Conservation (phyloP, 1,140 invertebrate species). For the Leptonema lineaticorne region DNA sequence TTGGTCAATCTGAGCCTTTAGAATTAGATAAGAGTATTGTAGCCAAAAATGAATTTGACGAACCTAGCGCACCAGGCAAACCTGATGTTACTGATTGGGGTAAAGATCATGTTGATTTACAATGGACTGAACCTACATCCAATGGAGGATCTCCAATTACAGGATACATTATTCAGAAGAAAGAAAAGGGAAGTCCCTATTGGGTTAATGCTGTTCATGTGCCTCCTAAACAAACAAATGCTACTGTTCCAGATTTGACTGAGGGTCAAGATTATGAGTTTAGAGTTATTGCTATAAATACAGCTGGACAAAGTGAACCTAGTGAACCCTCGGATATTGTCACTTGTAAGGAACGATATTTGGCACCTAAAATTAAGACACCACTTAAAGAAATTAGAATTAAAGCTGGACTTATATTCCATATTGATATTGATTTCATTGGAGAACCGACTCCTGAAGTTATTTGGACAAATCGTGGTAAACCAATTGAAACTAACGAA, state of each 20-base stretch:
- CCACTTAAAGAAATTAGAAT: slow-evolving; percentile 84
- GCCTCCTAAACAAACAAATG: slow-evolving; percentile 72
- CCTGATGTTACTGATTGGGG: slow-evolving; percentile 90
- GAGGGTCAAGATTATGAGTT: slow-evolving; percentile 97
- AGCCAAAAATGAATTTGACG: slow-evolving; percentile 94
- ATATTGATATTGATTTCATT: slow-evolving; percentile 89
- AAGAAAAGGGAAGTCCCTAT: slow-evolving; percentile 88
- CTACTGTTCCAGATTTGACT: slow-evolving; percentile 82
- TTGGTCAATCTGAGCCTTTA: slow-evolving; percentile 91
- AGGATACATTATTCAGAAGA: slow-evolving; percentile 94
- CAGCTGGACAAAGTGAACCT: slow-evolving; percentile 92
- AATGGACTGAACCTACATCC: slow-evolving; percentile 82
- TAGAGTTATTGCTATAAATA: slow-evolving; percentile 91
- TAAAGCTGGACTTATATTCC: slow-evolving; percentile 90
- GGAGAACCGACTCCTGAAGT: slow-evolving; percentile 88
- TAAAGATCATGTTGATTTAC: slow-evolving; percentile 87
- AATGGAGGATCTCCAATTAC: slow-evolving; percentile 91
- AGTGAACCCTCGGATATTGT: slow-evolving; percentile 90
- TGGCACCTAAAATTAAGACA: slow-evolving; percentile 91
- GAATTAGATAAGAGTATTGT: slow-evolving; percentile 84
- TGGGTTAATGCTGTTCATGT: slow-evolving; percentile 89
- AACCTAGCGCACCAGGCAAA: slow-evolving; percentile 87
- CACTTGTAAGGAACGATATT: slow-evolving; percentile 80
- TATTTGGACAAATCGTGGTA: slow-evolving; percentile 78
- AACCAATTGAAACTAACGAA: slow-evolving; percentile 71